phyloP scores from a whole-genome alignment of 2,888 invertebrate genomes.

The Notodonta dromedarius region DNA sequence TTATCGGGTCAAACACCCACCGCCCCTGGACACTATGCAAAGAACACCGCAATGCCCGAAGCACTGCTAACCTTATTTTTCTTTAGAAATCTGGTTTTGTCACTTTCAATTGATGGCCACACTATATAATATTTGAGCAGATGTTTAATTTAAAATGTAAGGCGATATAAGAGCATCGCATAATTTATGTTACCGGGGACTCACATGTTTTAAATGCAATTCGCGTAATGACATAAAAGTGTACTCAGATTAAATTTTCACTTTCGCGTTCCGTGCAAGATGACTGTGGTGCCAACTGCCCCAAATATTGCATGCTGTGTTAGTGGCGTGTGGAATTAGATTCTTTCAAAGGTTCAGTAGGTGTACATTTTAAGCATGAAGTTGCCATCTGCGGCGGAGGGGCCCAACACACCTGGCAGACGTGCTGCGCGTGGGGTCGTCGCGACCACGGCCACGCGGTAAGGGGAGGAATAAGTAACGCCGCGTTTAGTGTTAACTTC shows the following conservation, averaged over 20 bases:
- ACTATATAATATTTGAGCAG: slow-evolving; percentile 1
- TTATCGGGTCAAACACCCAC: slow-evolving; percentile 63
- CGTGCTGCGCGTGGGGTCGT: slow-evolving; percentile 69
- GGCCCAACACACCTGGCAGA: slow-evolving; percentile 70
- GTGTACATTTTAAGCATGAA: slow-evolving; percentile 30
- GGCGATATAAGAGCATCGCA: neutral
- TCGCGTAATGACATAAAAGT: too few relatives aligned
- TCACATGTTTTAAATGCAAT: too few relatives aligned
- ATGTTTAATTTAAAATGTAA: slow-evolving; percentile 7
- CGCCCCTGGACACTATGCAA: slow-evolving; percentile 35
- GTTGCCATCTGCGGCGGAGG: slow-evolving; percentile 66
- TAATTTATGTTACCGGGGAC: neutral
- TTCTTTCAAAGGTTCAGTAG: neutral
- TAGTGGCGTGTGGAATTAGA: neutral
- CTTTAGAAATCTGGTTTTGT: slow-evolving; percentile 17
- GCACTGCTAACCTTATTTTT: slow-evolving; percentile 22
- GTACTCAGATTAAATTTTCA: too few relatives aligned
- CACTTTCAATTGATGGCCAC: slow-evolving; percentile 31
- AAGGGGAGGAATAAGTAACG: slow-evolving; percentile 54
- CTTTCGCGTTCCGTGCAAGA: neutral
- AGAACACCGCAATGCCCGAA: slow-evolving; percentile 20
- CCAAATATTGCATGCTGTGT: neutral
- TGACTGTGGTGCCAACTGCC: neutral
- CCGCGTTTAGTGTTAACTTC: slow-evolving; percentile 60
- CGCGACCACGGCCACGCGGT: slow-evolving; percentile 55